Evolutionary conservation across 2,113 vertebrate genomes (phyloP), one percentile per base, ranked within the genome.

Genomic region (Onychostruthus taczanowskii): DNA sequence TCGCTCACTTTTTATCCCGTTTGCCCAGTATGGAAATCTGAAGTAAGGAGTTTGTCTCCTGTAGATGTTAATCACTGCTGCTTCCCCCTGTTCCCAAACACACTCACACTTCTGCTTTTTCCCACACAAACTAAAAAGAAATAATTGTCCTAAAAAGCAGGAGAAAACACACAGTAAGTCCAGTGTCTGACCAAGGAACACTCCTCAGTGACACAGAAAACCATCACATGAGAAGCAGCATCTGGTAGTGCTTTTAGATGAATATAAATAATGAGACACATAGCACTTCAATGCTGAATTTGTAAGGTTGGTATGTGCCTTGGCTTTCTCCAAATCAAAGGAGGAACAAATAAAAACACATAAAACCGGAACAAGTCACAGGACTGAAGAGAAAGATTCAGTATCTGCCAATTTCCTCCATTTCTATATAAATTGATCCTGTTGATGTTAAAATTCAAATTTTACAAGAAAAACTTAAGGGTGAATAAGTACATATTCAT

Each of bases 181-280:
- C 87, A 93, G 70, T 86, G 94, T 89, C 93, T 75, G 85, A 93
- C 43, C 44, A 85, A 61, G 84, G 22, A 88, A 84, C 46, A n/a
- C 68, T 84, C 53, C 50, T 66, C 90, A 94, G 67, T 76, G 84
- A 88, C 64, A 95, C 49, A 91, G 75, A 95, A 95, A 95, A 62
- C 90, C 81, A 92, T 91, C 87, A 89, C 62, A 75, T 89, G 89
- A 96, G 72, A 91, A 96, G 89, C 62, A 95, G 95, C 92, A 90
- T 84, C 96, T 95, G 90, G 91, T 93, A 66, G 93, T 49, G 74
- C 76, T 93, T 94, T 90, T 69, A 76, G 81, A 84, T 1, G 6
- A 90, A 85, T 69, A 89, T 58, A 96, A 95, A 97, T 91, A 94
- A 84, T 56, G 93, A 77, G 76, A 66, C 58, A 91, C 76, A 46